A percentile compares a stretch with the other conserved stretches of the same genome.
Conservation (phyloP, 2,797 vertebrate genomes). For the Rhynchonycteris naso region DNA sequence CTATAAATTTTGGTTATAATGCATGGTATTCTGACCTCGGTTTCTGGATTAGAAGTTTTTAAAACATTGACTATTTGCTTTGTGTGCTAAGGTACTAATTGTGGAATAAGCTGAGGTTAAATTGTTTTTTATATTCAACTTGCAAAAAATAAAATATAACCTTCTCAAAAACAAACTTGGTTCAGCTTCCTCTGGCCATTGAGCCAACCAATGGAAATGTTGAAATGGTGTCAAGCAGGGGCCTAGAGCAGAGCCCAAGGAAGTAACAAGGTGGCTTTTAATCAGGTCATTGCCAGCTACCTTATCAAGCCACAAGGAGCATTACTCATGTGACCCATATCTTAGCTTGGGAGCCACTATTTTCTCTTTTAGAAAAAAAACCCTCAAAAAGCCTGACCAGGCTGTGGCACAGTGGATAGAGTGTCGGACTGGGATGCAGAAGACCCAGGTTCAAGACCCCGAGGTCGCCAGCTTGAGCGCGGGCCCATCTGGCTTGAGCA, state of each 20-base stretch:
- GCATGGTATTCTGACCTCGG: not conserved
- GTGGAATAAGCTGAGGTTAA: not conserved
- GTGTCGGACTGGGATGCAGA: too few relatives aligned
- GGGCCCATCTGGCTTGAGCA: too few relatives aligned
- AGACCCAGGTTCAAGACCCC: too few relatives aligned
- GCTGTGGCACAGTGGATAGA: too few relatives aligned
- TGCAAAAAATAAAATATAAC: not conserved
- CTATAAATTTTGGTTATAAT: conserved; percentile 1
- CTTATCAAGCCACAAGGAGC: not conserved
- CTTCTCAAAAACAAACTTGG: not conserved
- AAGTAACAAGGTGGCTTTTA: not conserved
- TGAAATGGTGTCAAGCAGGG: not conserved
- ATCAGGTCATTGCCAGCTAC: not conserved
- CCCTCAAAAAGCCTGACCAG: too few relatives aligned
- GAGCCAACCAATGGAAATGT: not conserved
- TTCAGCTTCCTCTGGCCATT: not conserved
- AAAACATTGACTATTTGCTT: not conserved
- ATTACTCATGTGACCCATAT: not conserved
- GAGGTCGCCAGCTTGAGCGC: too few relatives aligned
- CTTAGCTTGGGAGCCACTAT: not conserved
- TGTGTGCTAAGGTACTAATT: not conserved
- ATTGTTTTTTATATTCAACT: not conserved
- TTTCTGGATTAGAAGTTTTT: conserved; percentile 16
- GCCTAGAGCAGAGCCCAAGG: not conserved
- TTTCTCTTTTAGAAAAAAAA: not conserved